Evolutionary conservation across 2,113 vertebrate genomes (phyloP).

Genomic region (Asarcornis scutulata): DNA sequence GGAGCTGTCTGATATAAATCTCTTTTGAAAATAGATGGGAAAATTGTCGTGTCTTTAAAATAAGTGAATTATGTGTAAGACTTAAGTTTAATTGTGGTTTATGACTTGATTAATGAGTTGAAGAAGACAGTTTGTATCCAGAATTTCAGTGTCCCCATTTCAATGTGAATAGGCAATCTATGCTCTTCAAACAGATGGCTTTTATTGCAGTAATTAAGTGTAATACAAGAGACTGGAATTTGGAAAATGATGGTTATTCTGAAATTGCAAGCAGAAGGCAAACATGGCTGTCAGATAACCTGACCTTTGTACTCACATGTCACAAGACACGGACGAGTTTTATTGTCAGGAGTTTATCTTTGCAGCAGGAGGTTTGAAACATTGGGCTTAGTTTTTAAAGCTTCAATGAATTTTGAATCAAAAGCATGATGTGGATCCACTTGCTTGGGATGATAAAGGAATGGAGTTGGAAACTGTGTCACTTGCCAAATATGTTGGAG

Average conservation of each 20-base stretch:
- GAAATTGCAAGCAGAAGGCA: not conserved
- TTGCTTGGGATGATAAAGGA: not conserved
- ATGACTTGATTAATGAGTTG: not conserved
- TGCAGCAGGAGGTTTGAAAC: not conserved
- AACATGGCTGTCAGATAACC: not conserved
- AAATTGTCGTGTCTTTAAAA: not conserved
- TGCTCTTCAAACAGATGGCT: slow-evolving; percentile 16
- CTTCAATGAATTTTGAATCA: not conserved
- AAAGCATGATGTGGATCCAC: not conserved
- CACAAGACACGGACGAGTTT: not conserved
- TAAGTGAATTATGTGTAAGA: not conserved
- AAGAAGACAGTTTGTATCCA: not conserved
- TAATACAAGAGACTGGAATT: not conserved
- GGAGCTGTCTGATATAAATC: not conserved
- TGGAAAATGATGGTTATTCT: not conserved
- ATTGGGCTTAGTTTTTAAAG: not conserved
- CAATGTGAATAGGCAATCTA: not conserved
- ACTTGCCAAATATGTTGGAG: not conserved
- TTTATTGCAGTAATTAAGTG: slow-evolving; percentile 4
- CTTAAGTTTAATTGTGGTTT: not conserved
- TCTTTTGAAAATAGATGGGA: not conserved
- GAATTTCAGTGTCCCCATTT: not conserved
- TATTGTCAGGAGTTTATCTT: not conserved
- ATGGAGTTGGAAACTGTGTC: not conserved
- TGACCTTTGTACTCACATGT: not conserved